Conservation (phyloP, 2,113 vertebrate species). For the Eurypyga helias region DNA sequence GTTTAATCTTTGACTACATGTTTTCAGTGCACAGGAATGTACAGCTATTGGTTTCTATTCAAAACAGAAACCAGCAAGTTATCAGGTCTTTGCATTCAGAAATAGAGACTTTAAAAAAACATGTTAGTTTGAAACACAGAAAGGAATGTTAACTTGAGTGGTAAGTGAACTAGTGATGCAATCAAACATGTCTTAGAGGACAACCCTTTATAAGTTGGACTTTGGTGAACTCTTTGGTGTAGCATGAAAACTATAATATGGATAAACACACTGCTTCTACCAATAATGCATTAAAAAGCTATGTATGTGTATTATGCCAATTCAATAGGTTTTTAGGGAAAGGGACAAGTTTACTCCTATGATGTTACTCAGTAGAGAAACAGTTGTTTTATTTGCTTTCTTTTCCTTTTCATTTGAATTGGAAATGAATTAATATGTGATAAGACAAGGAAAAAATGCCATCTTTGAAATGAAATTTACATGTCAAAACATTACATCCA, state of each 20-base stretch:
- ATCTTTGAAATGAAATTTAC: constrained; percentile 43
- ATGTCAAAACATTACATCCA: constrained; percentile 26
- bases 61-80: constrained; percentile 19
- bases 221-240: not conserved
- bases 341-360: not conserved
- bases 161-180: not conserved
- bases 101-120: not conserved
- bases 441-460: constrained; percentile 5
- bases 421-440: constrained; percentile 11
- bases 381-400: not conserved
- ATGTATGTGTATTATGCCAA: not conserved
- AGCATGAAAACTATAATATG: not conserved
- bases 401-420: constrained; percentile 2
- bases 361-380: not conserved
- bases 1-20: constrained; percentile 62
- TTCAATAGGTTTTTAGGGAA: not conserved
- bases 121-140: not conserved
- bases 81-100: constrained; percentile 51
- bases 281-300: not conserved
- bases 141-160: not conserved
- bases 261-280: not conserved
- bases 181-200: not conserved
- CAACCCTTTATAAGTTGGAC: not conserved
- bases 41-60: constrained; percentile 47
- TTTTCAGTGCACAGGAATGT: constrained; percentile 57